Evolutionary conservation across 2,113 vertebrate genomes (phyloP), one percentile per base, ranked within the genome.

Genomic region (Gambusia affinis): DNA sequence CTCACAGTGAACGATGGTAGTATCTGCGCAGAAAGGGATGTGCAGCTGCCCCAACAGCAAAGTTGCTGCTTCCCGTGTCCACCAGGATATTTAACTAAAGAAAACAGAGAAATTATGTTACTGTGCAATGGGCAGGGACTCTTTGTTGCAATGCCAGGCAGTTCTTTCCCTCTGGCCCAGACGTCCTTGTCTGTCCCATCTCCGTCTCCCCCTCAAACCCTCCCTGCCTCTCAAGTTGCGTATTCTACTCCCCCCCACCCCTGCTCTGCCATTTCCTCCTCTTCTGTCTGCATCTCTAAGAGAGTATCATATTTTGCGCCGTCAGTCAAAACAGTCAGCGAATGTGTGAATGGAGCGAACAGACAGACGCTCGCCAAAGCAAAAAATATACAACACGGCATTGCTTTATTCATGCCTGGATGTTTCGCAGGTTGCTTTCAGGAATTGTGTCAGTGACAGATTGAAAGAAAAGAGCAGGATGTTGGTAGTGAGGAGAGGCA

Each of bases 51-150:
- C 97, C 97, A n/a, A 99, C 97, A 0, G 98, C 98, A 5, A 99
- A 99, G 90, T 99, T 99, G 79, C 98, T 99, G 95, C 98, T 99
- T 71, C 98, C 98, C 0, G 98, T 99, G 81, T 99, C 98, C 92
- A 99, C 98, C 88, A 99, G 93, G 90, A 99, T 99, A 47, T 99
- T 99, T 87, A 99, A 88, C 97, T 99, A 92, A 72, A 64, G 54
- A 54, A 68, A 19, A 37, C 12, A 4, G 71, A 75, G 82, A 57
- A 78, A 44, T 6, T 8, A 2, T 8, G 7, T 57, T 11, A 57
- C 7, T 57, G 51, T 8, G 51, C 5, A 11, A 57, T n/a, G 51
- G 51, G 17, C 24, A n/a, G 51, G 14, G 15, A 19, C 5, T 47
- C 44, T 63, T 17, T 31, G 29, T 39, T 76, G 61, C 61, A 44